Evolutionary conservation across 2,797 vertebrate genomes (phyloP), one percentile per base, ranked within the genome.

Genomic region (Hapalemur alaotrensis): DNA sequence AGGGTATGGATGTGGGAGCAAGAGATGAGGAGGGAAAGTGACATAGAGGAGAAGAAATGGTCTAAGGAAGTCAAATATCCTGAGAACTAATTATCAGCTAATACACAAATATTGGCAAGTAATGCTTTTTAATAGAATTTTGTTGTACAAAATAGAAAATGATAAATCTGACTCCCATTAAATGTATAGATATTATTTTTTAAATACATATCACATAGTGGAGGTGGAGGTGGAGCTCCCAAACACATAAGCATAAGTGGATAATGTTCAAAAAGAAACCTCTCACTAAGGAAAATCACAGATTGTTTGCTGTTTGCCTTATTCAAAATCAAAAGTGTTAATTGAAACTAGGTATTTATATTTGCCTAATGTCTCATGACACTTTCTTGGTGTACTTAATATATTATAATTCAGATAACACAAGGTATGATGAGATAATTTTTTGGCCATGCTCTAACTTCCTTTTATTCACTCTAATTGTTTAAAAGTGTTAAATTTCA

Each of bases 401-500:
- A 38, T 61, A 89, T 83, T 87, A 80, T 54, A 80, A 78, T 57
- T 93, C 9, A 76, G 41, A 41, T 48, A 46, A 30, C 32, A 92
- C 7, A 30, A 59, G 7, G 1, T 73, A 23, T 63, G 23, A 75
- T 83, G 63, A 13, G 2, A 46, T 94, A 4, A 59, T 48, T 80
- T 95, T 82, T 95, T 95, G 23, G 32, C n/a, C 67, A 2, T 32
- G 63, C 11, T 92, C 61, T 90, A 54, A 67, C 20, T 80, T 93
- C 43, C 59, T 69, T 28, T 76, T 81, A 41, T 57, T 93, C 35
- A 84, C 6, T 57, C 25, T 63, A 65, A 43, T 59, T 86, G 28
- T 79, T 92, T 93, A 52, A 95, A 95, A 93, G 13, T 89, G n/a
- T 84, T 81, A 35, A 89, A 85, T 83, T 82, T 85, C 32, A 82